phyloP scores from a whole-genome alignment of 2,888 invertebrate species.

The Agrochola circellaris region DNA sequence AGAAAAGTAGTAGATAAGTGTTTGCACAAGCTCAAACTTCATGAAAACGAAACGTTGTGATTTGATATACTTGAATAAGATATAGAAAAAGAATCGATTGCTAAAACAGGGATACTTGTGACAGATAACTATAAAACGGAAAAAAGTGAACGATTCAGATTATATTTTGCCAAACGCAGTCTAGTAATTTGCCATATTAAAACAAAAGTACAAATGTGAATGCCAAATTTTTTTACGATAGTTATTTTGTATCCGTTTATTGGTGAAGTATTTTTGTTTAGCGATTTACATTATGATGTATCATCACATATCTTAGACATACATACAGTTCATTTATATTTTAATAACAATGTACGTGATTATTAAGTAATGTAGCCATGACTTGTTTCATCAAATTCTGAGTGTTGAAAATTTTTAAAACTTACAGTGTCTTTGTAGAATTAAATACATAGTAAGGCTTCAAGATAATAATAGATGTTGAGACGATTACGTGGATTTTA shows the following conservation, averaged over 20 bases:
- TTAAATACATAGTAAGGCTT: not conserved
- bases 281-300: conserved; percentile 63
- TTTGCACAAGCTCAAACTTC: conserved; percentile 11
- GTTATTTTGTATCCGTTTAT: conserved; percentile 59
- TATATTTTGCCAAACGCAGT: conserved; percentile 63
- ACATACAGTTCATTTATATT: conserved; percentile 63
- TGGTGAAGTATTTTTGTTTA: conserved; percentile 59
- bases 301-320: conserved; percentile 76
- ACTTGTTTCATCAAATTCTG: conserved; percentile 62
- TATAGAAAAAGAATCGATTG: not conserved
- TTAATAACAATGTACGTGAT: conserved; percentile 66
- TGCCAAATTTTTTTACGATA: conserved; percentile 79
- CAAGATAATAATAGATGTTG: not conserved
- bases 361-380: conserved; percentile 46
- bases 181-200: conserved; percentile 63
- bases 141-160: conserved; percentile 27
- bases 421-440: conserved; percentile 10
- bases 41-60: conserved; percentile 33
- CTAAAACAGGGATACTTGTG: not conserved
- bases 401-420: not conserved
- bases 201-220: conserved; percentile 78
- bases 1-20: not conserved
- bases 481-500: conserved; percentile 47
- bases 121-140: not conserved
- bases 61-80: not conserved